These are phyloP conservation scores for Sylvilagus bachmani DNA, from an alignment of 2,113 vertebrate genomes.

Conservation along the genomic window DNA sequence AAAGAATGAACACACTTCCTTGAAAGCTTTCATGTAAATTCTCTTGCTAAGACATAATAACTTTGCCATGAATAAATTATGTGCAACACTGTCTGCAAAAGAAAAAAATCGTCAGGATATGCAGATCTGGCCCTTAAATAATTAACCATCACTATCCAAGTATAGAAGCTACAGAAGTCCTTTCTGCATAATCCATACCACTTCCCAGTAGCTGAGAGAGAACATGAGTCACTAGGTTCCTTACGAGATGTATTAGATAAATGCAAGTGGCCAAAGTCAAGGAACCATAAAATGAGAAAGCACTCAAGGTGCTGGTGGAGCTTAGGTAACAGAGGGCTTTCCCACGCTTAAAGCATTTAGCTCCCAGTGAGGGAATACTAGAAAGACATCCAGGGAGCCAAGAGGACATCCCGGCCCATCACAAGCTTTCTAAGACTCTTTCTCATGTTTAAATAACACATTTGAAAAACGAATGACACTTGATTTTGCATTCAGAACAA, in stretches of 20 bases:
- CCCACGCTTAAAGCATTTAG: not conserved
- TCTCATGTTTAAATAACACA: not conserved
- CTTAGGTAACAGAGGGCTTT: not conserved
- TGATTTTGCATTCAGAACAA: slow-evolving; percentile 56
- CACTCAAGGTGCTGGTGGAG: not conserved
- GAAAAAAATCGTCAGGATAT: slow-evolving; percentile 69
- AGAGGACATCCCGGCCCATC: not conserved
- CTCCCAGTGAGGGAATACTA: not conserved
- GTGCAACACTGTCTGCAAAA: slow-evolving; percentile 47
- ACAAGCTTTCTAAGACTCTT: slow-evolving; percentile 33
- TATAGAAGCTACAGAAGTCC: not conserved
- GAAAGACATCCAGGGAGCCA: slow-evolving; percentile 25
- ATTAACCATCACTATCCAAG: slow-evolving; percentile 36
- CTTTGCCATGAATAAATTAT: slow-evolving; percentile 71
- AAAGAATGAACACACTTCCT: slow-evolving; percentile 43
- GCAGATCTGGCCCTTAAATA: slow-evolving; percentile 65
- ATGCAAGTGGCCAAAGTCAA: slow-evolving; percentile 33
- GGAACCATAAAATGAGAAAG: not conserved
- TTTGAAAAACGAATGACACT: not conserved
- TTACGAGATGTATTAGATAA: slow-evolving; percentile 18
- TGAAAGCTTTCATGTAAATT: slow-evolving; percentile 72
- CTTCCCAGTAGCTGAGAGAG: not conserved
- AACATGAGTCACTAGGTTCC: not conserved
- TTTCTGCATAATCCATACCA: slow-evolving; percentile 24
- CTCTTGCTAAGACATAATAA: slow-evolving; percentile 67